Conservation (phyloP, 2,113 vertebrate genomes). For the Pantherophis guttatus region DNA sequence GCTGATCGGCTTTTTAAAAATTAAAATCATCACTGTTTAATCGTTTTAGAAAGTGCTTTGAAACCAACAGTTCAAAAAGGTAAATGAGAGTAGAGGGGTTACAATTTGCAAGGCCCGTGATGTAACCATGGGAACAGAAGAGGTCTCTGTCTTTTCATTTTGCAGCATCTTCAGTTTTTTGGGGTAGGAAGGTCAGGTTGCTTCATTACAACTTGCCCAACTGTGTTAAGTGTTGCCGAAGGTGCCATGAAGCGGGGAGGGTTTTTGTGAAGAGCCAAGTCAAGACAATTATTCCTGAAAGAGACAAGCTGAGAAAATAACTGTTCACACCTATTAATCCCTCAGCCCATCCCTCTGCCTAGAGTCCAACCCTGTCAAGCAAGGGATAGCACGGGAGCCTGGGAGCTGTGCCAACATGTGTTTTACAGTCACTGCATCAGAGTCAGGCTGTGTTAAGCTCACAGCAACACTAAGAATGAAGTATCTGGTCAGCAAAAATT, state of each 20-base stretch:
- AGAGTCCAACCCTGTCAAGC: constrained; percentile 17
- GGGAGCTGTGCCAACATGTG: constrained; percentile 18
- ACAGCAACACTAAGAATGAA: constrained; percentile 5
- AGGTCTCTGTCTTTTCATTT: neutral
- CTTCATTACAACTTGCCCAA: constrained; percentile 9
- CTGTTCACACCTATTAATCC: constrained; percentile 27
- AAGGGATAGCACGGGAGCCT: neutral
- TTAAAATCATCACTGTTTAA: neutral
- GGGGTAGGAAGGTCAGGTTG: neutral
- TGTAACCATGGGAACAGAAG: neutral
- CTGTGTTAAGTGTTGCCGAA: constrained; percentile 19
- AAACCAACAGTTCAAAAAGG: neutral
- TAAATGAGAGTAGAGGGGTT: neutral
- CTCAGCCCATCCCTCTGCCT: neutral
- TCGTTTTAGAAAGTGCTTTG: neutral
- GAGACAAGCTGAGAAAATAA: constrained; percentile 31
- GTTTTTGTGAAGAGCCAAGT: neutral
- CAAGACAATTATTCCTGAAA: constrained; percentile 31
- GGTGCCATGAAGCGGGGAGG: neutral
- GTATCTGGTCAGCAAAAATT: constrained; percentile 15
- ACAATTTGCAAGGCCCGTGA: neutral
- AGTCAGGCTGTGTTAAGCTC: constrained; percentile 29
- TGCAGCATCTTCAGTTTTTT: neutral
- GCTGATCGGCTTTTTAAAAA: neutral
- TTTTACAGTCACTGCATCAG: constrained; percentile 30